Evolutionary conservation across 1,140 invertebrate genomes (phyloP).

Genomic region (Drosophila pachea): DNA sequence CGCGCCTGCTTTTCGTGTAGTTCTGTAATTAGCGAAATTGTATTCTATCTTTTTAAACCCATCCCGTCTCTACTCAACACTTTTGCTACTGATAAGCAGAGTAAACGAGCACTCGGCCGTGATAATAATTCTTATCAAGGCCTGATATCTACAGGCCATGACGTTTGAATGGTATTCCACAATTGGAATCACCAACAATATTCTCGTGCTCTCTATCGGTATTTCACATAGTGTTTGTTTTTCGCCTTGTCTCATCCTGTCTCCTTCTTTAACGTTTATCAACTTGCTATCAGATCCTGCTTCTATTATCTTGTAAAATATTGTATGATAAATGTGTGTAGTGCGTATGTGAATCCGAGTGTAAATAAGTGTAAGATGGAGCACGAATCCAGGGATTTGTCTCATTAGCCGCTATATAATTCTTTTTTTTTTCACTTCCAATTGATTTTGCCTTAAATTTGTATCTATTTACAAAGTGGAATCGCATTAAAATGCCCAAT

Average conservation of each 20-base stretch:
- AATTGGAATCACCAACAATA: background rate
- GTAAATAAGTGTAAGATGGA: constrained; percentile 29
- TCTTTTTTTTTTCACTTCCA: constrained; percentile 15
- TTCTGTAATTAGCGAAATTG: constrained; percentile 55
- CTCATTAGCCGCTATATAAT: constrained; percentile 20
- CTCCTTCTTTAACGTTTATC: background rate
- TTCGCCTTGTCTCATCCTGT: background rate
- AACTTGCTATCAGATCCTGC: background rate
- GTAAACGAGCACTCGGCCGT: background rate
- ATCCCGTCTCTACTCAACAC: background rate
- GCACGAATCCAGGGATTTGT: constrained; percentile 12
- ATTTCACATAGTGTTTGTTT: background rate
- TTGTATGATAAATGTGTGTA: constrained; percentile 29
- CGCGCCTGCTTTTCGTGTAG: constrained; percentile 74
- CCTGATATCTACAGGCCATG: background rate
- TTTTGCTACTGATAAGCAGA: background rate
- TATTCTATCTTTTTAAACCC: constrained; percentile 3
- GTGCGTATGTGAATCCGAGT: constrained; percentile 7
- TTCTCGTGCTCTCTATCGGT: background rate
- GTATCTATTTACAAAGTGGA: constrained; percentile 34
- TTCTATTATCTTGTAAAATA: constrained; percentile 31
- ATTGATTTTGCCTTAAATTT: constrained; percentile 49
- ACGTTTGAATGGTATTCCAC: constrained; percentile 13
- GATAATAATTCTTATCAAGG: constrained; percentile 26
- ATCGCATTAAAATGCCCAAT: constrained; percentile 36